Evolutionary conservation across 2,888 invertebrate species (phyloP).

Genomic region (Dinocampus coccinellae): DNA sequence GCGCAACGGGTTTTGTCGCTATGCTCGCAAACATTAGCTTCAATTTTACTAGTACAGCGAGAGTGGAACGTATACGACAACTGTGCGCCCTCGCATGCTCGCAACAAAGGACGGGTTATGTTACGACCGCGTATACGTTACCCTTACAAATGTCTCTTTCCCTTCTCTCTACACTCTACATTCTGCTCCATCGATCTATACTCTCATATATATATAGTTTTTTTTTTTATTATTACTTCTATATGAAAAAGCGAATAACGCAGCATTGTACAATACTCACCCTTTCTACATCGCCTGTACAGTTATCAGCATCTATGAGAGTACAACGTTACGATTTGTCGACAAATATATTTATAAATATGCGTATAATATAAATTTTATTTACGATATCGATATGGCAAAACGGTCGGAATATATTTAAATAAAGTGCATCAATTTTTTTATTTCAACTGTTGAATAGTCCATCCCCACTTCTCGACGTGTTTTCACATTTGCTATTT

Average conservation of each 20-base stretch:
- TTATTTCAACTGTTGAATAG: not conserved
- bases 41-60: conserved; percentile 25
- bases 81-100: conserved; percentile 24
- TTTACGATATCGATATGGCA: conserved; percentile 30
- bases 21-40: conserved; percentile 16
- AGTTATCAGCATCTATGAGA: conserved; percentile 32
- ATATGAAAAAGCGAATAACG: conserved; percentile 21
- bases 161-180: conserved; percentile 23
- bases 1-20: conserved; percentile 9
- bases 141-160: conserved; percentile 47
- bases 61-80: too few species aligned
- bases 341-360: conserved; percentile 14
- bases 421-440: not conserved
- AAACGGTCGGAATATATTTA: conserved; percentile 30
- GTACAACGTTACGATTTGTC: conserved; percentile 1
- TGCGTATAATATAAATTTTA: conserved; percentile 11
- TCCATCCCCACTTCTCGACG: not conserved
- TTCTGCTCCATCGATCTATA: conserved; percentile 18
- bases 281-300: not conserved
- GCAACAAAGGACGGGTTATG: conserved; percentile 59
- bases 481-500: not conserved
- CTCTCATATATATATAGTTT: conserved; percentile 17
- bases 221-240: conserved; percentile 22
- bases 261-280: conserved; percentile 21
- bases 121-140: conserved; percentile 51